phyloP scores from a whole-genome alignment of 64 coral and sea anemone species.

The Montipora sp. region DNA sequence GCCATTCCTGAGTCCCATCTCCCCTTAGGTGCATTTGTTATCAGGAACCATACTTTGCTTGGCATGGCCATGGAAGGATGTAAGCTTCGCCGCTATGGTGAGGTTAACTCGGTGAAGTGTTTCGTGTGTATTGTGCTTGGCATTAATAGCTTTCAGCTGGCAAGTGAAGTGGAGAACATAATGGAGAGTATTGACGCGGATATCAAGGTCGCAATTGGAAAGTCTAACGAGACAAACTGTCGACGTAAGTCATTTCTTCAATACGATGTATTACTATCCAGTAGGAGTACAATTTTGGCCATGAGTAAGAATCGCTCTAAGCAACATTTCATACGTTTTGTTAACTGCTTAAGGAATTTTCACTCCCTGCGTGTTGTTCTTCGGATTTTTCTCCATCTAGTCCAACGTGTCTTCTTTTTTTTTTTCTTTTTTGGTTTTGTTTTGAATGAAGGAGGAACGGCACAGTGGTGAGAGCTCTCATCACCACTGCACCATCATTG shows the following conservation, averaged over 20 bases:
- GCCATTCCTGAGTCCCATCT: conserved; percentile 89
- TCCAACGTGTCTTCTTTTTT: too few relatives aligned
- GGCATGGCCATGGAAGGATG: conserved; percentile 89
- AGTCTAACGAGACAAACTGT: conserved; percentile 53
- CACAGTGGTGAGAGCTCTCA: too few relatives aligned
- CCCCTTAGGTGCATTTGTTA: conserved; percentile 54
- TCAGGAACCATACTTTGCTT: conserved; percentile 73
- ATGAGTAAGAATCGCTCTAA: too few relatives aligned
- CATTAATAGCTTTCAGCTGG: conserved; percentile 76
- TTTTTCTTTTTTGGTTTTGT: too few relatives aligned
- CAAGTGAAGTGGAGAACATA: conserved; percentile 81
- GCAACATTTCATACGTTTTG: too few relatives aligned
- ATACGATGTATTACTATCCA: too few relatives aligned
- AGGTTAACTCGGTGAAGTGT: conserved; percentile 78
- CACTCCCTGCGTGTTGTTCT: too few relatives aligned
- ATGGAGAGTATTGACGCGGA: conserved; percentile 71
- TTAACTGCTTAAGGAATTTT: too few relatives aligned
- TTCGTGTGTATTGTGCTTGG: conserved; percentile 96
- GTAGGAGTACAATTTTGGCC: too few relatives aligned
- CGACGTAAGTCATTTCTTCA: conserved; percentile 36
- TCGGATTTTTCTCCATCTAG: too few relatives aligned
- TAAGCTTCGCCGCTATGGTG: conserved; percentile 22
- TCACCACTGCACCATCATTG: too few relatives aligned
- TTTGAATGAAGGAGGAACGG: neutral
- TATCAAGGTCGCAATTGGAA: conserved; percentile 71